Conservation (phyloP, 2,888 invertebrate genomes). For the Melieria crassipennis region DNA sequence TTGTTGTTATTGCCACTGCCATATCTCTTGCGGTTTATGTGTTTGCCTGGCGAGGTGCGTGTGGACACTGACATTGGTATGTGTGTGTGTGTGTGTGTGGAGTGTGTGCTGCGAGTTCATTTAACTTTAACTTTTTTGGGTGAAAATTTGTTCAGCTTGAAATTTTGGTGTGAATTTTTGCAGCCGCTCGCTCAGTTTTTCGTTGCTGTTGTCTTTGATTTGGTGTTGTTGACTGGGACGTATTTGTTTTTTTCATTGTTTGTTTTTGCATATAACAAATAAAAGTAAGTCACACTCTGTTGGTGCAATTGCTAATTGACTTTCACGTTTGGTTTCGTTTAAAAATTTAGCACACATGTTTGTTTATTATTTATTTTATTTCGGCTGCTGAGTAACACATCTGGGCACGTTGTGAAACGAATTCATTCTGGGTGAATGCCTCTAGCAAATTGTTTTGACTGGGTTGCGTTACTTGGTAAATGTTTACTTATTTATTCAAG, state of each 20-base stretch:
- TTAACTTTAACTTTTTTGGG: conserved; percentile 19
- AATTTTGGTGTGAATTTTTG: neutral
- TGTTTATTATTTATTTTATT: too few relatives aligned
- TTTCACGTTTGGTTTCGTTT: conserved; percentile 5
- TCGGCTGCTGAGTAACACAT: too few relatives aligned
- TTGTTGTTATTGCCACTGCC: conserved; percentile 15
- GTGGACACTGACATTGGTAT: neutral
- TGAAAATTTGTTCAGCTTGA: neutral
- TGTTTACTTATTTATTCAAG: too few relatives aligned
- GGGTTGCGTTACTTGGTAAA: too few relatives aligned
- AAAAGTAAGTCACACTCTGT: neutral
- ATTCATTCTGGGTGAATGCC: too few relatives aligned
- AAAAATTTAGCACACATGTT: neutral
- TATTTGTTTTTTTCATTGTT: neutral
- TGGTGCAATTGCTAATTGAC: conserved; percentile 12
- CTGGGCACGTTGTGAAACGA: too few relatives aligned
- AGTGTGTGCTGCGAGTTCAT: conserved; percentile 16
- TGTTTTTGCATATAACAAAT: neutral
- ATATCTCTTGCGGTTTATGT: neutral
- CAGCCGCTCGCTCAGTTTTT: neutral
- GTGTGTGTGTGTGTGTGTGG: neutral
- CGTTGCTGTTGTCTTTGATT: neutral
- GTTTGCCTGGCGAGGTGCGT: neutral
- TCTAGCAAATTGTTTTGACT: too few relatives aligned
- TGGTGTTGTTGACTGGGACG: neutral